A percentile compares a stretch with the other conserved stretches of the same genome.
Conservation (phyloP, 2,797 vertebrate genomes). For the Sorex maritimensis region DNA sequence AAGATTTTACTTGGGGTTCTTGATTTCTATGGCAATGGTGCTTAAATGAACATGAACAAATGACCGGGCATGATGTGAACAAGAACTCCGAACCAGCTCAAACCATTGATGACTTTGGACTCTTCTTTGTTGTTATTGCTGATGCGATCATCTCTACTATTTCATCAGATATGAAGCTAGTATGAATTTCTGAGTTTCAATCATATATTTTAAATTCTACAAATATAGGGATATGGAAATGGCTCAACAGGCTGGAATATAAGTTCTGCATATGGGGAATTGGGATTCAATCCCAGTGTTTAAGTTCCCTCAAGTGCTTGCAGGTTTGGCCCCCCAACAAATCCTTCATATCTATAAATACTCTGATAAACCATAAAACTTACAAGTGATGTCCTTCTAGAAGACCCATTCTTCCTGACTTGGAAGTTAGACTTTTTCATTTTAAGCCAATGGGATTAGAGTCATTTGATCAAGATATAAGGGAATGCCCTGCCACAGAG, state of each 20-base stretch:
- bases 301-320: too few species aligned
- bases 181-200: constrained; percentile 37
- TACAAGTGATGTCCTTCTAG: background rate
- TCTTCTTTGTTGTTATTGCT: background rate
- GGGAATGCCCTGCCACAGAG: too few species aligned
- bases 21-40: background rate
- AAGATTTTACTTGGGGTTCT: background rate
- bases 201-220: background rate
- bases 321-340: too few species aligned
- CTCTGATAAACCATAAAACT: constrained; percentile 25
- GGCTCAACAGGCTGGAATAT: too few species aligned
- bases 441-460: background rate
- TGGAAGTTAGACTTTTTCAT: constrained; percentile 32
- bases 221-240: background rate
- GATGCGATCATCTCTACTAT: background rate
- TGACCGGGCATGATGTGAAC: background rate
- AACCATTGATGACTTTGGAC: background rate
- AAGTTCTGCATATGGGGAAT: too few species aligned
- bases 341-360: background rate
- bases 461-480: background rate
- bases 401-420: background rate
- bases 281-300: too few species aligned
- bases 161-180: background rate
- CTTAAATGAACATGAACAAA: background rate
- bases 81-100: background rate